Evolutionary conservation across 2,797 vertebrate genomes (phyloP).

Genomic region (Ataeniobius toweri): DNA sequence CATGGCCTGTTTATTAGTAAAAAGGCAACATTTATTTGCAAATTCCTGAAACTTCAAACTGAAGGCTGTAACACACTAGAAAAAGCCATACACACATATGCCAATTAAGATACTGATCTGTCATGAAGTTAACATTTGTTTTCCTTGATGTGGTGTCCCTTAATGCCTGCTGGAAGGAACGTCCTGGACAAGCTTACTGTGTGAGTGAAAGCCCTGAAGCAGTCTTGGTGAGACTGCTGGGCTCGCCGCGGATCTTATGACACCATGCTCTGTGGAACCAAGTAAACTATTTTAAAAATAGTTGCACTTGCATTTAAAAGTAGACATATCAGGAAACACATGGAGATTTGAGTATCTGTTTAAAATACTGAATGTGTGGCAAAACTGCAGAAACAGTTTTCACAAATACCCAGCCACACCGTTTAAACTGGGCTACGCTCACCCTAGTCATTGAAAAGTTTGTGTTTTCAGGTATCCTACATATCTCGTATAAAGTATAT

Average conservation of each 20-base stretch:
- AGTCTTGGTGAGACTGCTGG: conserved; percentile 24
- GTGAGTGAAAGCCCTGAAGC: conserved; percentile 62
- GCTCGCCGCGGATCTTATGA: conserved; percentile 61
- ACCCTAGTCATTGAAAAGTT: neutral
- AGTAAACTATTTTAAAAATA: conserved; percentile 41
- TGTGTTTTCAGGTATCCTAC: neutral
- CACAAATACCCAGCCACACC: neutral
- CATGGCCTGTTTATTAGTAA: neutral
- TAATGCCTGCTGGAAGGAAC: conserved; percentile 12
- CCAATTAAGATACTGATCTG: conserved; percentile 19
- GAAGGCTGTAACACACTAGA: conserved; percentile 7
- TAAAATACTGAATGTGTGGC: neutral
- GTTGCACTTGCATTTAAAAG: conserved; percentile 32
- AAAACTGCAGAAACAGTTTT: conserved; percentile 12
- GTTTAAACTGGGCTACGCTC: neutral
- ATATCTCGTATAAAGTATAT: neutral
- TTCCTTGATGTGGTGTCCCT: conserved; percentile 25
- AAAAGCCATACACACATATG: neutral
- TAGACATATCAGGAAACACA: neutral
- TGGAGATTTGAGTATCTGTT: conserved; percentile 33
- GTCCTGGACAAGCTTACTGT: conserved; percentile 55
- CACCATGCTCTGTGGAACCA: conserved; percentile 27
- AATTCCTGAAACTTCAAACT: neutral
- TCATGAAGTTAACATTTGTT: conserved; percentile 55
- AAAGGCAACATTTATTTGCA: neutral